These are phyloP conservation scores for Andrena bucephala DNA, from an alignment of 2,888 invertebrate species.

Conservation along the genomic window DNA sequence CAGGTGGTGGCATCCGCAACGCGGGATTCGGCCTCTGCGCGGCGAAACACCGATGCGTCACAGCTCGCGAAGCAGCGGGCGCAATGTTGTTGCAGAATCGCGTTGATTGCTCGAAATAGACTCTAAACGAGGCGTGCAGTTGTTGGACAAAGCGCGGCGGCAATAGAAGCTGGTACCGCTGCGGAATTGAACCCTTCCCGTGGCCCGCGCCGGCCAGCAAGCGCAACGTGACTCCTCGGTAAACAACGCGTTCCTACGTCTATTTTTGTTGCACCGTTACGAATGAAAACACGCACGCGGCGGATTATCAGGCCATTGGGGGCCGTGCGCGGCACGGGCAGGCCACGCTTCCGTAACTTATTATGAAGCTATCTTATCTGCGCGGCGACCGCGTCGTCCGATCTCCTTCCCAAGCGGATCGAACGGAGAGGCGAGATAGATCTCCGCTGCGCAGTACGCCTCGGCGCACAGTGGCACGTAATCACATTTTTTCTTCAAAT, in stretches of 20 bases:
- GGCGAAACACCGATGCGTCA: too few species aligned
- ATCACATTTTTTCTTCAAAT: too few species aligned
- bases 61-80: background rate
- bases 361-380: constrained; percentile 20
- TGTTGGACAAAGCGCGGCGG: background rate
- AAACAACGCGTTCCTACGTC: constrained; percentile 6
- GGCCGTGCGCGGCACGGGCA: background rate
- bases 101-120: constrained; percentile 2
- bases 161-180: background rate
- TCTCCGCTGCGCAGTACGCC: constrained; percentile 3
- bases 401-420: background rate
- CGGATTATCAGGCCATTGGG: constrained; percentile 9
- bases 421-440: background rate
- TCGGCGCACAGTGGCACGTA: background rate
- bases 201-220: background rate
- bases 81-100: background rate
- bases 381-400: background rate
- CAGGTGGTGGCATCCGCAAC: too few species aligned
- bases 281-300: constrained; percentile 24
- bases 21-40: too few species aligned
- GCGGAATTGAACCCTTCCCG: constrained; percentile 16
- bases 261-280: constrained; percentile 16
- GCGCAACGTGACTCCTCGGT: constrained; percentile 23
- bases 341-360: constrained; percentile 15
- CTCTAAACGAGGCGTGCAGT: background rate